Percentiles rank a stretch among this genome's conserved stretches.
These are phyloP conservation scores for Suricata suricatta DNA, from an alignment of 2,113 vertebrate species.

Conservation along the genomic window DNA sequence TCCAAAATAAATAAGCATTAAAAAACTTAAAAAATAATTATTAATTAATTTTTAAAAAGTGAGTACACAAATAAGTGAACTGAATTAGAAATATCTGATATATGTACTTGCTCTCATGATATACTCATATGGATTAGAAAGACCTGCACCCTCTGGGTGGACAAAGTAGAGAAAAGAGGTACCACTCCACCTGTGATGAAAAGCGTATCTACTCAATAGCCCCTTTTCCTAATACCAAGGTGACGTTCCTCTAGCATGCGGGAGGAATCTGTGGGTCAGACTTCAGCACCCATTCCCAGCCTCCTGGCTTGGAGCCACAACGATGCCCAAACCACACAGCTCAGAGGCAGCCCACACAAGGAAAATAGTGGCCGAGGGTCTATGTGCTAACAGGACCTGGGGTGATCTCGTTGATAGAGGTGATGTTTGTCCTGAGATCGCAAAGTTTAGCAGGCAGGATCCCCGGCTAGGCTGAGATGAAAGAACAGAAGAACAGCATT, in stretches of 20 bases:
- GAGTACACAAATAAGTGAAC: neutral
- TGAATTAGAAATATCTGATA: neutral
- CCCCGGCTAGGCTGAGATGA: fast-evolving
- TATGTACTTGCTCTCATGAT: neutral
- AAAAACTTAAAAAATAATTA: no score
- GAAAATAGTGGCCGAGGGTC: neutral
- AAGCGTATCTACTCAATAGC: neutral
- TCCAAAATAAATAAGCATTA: no score
- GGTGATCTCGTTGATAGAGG: neutral
- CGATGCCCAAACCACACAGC: neutral
- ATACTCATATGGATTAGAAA: neutral
- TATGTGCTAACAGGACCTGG: no score
- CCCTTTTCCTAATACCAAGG: neutral
- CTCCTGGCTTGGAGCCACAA: neutral
- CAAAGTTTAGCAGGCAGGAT: neutral
- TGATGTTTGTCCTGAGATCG: neutral
- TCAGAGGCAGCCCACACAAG: neutral
- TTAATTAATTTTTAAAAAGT: neutral
- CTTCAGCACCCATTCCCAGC: no score
- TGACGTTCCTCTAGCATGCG: neutral
- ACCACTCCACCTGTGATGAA: neutral
- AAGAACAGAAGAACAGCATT: neutral
- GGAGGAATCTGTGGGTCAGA: neutral
- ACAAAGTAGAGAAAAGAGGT: neutral
- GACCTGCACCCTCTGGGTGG: neutral